Conservation (phyloP, 2,888 invertebrate species). For the Tipula helvola region DNA sequence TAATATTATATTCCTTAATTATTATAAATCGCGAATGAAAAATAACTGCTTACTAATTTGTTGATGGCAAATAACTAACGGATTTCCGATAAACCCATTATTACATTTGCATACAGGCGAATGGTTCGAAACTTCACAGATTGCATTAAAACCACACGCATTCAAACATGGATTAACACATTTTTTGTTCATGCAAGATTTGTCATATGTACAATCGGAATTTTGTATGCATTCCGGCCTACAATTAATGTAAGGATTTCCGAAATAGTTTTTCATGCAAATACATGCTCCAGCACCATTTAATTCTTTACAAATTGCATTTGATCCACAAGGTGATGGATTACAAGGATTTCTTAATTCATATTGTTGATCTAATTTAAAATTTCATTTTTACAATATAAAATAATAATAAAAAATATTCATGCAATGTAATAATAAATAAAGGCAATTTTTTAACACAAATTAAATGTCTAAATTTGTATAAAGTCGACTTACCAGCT, state of each 20-base stretch:
- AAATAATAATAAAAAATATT: not conserved
- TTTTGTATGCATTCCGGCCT: conserved; percentile 82
- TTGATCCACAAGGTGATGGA: conserved; percentile 75
- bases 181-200: conserved; percentile 71
- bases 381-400: conserved; percentile 12
- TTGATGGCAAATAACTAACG: conserved; percentile 58
- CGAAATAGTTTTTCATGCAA: conserved; percentile 70
- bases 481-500: conserved; percentile 40
- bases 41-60: conserved; percentile 29
- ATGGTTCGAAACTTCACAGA: conserved; percentile 72
- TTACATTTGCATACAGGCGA: conserved; percentile 66
- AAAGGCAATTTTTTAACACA: conserved; percentile 9
- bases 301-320: conserved; percentile 71
- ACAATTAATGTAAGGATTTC: conserved; percentile 76
- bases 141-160: conserved; percentile 71
- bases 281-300: conserved; percentile 71
- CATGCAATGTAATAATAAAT: not conserved
- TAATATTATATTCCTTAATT: not conserved
- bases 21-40: not conserved
- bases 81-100: conserved; percentile 65
- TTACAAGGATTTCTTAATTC: conserved; percentile 56
- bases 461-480: conserved; percentile 13
- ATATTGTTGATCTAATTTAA: conserved; percentile 36
- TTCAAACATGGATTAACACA: conserved; percentile 74
- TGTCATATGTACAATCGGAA: conserved; percentile 63